Evolutionary conservation across 1,140 invertebrate species (phyloP).

Genomic region (Drosophila micromelanica): DNA sequence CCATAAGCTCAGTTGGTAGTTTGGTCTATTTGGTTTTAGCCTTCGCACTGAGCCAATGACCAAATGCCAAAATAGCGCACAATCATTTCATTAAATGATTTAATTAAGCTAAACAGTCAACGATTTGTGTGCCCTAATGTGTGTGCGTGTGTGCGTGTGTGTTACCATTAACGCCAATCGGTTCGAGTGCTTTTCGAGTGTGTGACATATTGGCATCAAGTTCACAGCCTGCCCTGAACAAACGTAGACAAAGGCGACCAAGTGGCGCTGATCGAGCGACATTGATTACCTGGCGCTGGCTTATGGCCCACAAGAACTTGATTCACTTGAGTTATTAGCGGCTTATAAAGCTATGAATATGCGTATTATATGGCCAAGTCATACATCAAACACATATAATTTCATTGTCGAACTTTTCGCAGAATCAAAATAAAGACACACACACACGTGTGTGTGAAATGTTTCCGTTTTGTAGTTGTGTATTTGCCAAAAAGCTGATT

Average conservation of each 20-base stretch:
- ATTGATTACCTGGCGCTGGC: constrained; percentile 55
- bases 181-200: constrained; percentile 71
- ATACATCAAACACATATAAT: constrained; percentile 39
- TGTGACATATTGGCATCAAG: constrained; percentile 82
- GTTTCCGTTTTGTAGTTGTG: constrained; percentile 76
- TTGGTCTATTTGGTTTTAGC: constrained; percentile 43
- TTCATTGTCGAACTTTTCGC: constrained; percentile 42
- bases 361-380: constrained; percentile 15
- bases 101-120: constrained; percentile 79
- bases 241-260: constrained; percentile 39
- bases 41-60: constrained; percentile 80
- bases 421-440: constrained; percentile 19
- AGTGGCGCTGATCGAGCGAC: constrained; percentile 43
- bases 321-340: constrained; percentile 66
- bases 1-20: constrained; percentile 4
- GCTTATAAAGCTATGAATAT: constrained; percentile 52
- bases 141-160: constrained; percentile 9
- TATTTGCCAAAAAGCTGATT: constrained; percentile 54
- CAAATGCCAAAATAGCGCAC: constrained; percentile 74
- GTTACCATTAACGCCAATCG: constrained; percentile 51
- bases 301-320: constrained; percentile 48
- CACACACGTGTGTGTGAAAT: constrained; percentile 17
- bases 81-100: constrained; percentile 83
- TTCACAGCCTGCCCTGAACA: constrained; percentile 47
- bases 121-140: constrained; percentile 35